phyloP scores from a whole-genome alignment of 37 sponge, comb jelly and placozoan genomes.

The Petrosia ficiformis region DNA sequence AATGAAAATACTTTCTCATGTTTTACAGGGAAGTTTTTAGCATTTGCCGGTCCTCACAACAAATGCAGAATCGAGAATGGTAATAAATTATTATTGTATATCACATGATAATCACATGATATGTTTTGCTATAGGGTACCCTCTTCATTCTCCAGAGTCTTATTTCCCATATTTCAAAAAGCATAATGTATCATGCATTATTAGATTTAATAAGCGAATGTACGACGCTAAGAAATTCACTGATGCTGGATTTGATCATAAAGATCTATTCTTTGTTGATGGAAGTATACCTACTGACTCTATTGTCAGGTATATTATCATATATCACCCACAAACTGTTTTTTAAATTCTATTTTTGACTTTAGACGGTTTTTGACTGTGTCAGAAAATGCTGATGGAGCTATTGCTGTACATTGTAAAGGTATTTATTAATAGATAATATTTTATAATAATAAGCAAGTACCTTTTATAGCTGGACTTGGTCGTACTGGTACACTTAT shows the following conservation, averaged over 20 bases:
- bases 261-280: constrained; percentile 92
- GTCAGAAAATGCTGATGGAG: constrained; percentile 78
- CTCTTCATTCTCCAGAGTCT: constrained; percentile 90
- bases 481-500: constrained; percentile 96
- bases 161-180: constrained; percentile 89
- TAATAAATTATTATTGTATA: neutral
- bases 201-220: constrained; percentile 86
- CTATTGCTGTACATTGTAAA: constrained; percentile 97
- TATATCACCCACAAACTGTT: neutral
- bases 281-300: constrained; percentile 84
- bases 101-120: too few relatives aligned
- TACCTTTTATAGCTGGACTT: constrained; percentile 82
- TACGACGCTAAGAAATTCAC: constrained; percentile 94
- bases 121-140: constrained; percentile 69
- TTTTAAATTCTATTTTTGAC: too few relatives aligned
- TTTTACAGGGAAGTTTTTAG: constrained; percentile 89
- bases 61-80: constrained; percentile 89
- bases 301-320: constrained; percentile 69
- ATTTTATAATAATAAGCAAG: neutral
- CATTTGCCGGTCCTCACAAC: constrained; percentile 97
- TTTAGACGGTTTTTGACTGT: constrained; percentile 82
- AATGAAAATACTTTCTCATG: neutral
- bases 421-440: constrained; percentile 33
- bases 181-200: constrained; percentile 86
- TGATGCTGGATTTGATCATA: constrained; percentile 92